Conservation (phyloP, 1,140 invertebrate genomes). For the Globodera rostochiensis region DNA sequence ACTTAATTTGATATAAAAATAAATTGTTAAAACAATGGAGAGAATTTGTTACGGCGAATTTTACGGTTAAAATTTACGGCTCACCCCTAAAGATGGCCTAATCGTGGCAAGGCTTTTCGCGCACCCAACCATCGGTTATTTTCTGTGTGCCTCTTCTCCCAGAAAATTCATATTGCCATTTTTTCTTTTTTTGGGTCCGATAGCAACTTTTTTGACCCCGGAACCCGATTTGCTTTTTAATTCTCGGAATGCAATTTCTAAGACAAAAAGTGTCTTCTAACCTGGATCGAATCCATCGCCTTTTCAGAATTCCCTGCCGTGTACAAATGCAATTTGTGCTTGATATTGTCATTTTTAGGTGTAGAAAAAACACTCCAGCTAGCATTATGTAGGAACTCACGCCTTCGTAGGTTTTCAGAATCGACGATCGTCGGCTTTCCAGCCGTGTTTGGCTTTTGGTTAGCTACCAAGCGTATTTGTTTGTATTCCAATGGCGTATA, state of each 20-base stretch:
- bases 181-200: no score
- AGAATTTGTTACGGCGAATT: no score
- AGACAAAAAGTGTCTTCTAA: background rate
- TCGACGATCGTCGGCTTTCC: background rate
- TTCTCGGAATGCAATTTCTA: background rate
- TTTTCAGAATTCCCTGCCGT: constrained; percentile 6
- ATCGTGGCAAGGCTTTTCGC: no score
- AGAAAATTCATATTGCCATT: no score
- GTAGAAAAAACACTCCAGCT: constrained; percentile 5
- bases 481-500: constrained; percentile 13
- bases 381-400: constrained; percentile 9
- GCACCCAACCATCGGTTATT: no score
- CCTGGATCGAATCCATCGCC: constrained; percentile 22
- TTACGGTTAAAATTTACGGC: no score
- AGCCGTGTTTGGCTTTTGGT: background rate
- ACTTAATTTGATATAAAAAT: constrained; percentile 44
- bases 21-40: background rate
- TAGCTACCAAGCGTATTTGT: background rate
- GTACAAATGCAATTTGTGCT: constrained; percentile 5
- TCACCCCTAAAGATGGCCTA: no score
- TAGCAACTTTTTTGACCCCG: no score
- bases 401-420: background rate
- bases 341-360: background rate
- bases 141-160: no score
- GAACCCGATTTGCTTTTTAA: no score